phyloP scores from a whole-genome alignment of 1,140 invertebrate genomes.

The Diabrotica undecimpunctata region DNA sequence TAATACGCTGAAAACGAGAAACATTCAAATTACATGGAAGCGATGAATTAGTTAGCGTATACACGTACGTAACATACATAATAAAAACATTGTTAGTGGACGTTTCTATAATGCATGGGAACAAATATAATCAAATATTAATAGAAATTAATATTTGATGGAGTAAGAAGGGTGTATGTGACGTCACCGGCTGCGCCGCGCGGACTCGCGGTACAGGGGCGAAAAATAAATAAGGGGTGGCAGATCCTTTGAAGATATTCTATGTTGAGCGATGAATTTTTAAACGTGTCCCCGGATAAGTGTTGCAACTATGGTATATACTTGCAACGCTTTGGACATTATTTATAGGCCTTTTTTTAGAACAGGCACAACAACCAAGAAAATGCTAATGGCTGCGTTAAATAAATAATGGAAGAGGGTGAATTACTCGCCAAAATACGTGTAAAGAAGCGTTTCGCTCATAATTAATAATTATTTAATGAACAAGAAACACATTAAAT shows the following conservation, averaged over 20 bases:
- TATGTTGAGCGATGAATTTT: slow-evolving; percentile 13
- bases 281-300: slow-evolving; percentile 4
- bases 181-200: slow-evolving; percentile 26
- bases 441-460: background rate
- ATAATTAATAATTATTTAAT: slow-evolving; percentile 1
- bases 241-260: slow-evolving; percentile 22
- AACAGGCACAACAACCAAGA: background rate
- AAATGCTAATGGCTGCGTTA: slow-evolving; percentile 3
- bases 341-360: background rate
- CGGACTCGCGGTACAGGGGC: slow-evolving; percentile 21
- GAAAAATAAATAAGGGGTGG: slow-evolving; percentile 27
- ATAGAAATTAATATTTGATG: slow-evolving; percentile 34
- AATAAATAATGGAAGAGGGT: background rate
- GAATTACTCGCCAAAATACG: background rate
- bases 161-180: slow-evolving; percentile 27
- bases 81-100: slow-evolving; percentile 38
- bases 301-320: slow-evolving; percentile 4
- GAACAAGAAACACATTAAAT: background rate
- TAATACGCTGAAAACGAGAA: slow-evolving; percentile 15
- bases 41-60: slow-evolving; percentile 24
- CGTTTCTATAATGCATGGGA: slow-evolving; percentile 31
- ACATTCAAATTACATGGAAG: slow-evolving; percentile 20
- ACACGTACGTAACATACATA: slow-evolving; percentile 27
- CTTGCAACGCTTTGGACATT: slow-evolving; percentile 4
- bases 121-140: slow-evolving; percentile 38